Percentiles rank a stretch among this genome's conserved stretches.
These are phyloP conservation scores for Sebastes elongatus DNA, from an alignment of 2,797 vertebrate genomes.

Conservation along the genomic window DNA sequence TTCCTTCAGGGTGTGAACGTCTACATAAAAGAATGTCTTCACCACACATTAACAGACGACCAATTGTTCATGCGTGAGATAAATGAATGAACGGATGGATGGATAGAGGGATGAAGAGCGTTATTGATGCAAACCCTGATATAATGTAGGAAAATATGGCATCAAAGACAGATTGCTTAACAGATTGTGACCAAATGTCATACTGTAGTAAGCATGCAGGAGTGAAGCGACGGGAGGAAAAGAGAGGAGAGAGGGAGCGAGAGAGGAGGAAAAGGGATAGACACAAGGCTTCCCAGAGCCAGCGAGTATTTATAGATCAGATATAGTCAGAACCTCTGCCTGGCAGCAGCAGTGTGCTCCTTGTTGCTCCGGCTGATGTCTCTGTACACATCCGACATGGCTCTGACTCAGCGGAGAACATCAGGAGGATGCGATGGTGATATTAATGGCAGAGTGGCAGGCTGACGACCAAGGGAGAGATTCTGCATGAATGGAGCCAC, in stretches of 20 bases:
- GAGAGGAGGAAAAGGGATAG: conserved; percentile 36
- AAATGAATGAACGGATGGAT: background rate
- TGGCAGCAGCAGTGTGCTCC: conserved; percentile 64
- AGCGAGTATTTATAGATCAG: conserved; percentile 78
- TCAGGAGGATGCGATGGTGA: conserved; percentile 35
- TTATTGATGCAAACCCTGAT: conserved; percentile 1
- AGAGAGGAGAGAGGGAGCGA: conserved; percentile 1
- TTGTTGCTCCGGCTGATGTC: conserved; percentile 62
- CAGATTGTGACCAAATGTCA: conserved; percentile 69
- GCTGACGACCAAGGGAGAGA: conserved; percentile 7
- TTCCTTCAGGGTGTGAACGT: background rate
- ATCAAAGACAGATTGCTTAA: conserved; percentile 55
- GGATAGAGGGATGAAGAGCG: background rate
- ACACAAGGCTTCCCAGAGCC: conserved; percentile 62
- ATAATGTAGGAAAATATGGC: conserved; percentile 22
- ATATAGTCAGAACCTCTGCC: conserved; percentile 73
- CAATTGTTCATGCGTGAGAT: background rate
- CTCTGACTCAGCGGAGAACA: conserved; percentile 55
- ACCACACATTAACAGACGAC: background rate
- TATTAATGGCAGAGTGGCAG: conserved; percentile 30
- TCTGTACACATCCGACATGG: conserved; percentile 51
- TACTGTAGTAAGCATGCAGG: conserved; percentile 22
- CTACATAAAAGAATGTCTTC: background rate
- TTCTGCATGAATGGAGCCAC: conserved; percentile 24
- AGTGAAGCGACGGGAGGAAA: conserved; percentile 25